Percentiles rank a stretch among this genome's conserved stretches.
These are phyloP conservation scores for Gymnobelideus leadbeateri DNA, from an alignment of 2,113 vertebrate genomes.

Conservation along the genomic window DNA sequence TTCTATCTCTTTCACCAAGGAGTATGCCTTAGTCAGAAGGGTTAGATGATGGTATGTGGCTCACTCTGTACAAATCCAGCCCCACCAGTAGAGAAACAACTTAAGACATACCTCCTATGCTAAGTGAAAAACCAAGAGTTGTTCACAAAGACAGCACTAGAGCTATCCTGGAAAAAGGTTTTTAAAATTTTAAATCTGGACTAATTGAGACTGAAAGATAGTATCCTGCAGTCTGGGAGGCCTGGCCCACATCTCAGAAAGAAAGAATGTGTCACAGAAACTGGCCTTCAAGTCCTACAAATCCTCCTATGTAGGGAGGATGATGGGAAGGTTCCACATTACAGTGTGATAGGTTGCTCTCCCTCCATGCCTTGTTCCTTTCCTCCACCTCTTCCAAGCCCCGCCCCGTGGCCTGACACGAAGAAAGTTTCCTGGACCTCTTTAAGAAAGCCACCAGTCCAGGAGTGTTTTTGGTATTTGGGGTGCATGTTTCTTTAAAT, in stretches of 20 bases:
- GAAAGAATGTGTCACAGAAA: neutral
- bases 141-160: neutral
- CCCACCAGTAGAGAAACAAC: neutral
- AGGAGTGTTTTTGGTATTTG: neutral
- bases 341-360: too few relatives aligned
- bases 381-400: neutral
- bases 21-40: neutral
- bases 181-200: neutral
- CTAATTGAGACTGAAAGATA: neutral
- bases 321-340: neutral
- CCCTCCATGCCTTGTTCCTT: neutral
- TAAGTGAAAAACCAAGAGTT: neutral
- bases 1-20: neutral
- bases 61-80: neutral
- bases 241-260: neutral
- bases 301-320: neutral
- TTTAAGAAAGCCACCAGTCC: neutral
- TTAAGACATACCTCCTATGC: neutral
- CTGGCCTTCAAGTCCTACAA: neutral
- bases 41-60: neutral
- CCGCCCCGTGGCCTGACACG: neutral
- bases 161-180: neutral
- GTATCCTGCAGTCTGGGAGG: neutral
- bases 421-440: constrained; percentile 4
- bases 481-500: constrained; percentile 45